Base-by-base conservation (phyloP, 1,140 invertebrate species). In the Pararge aegeria region DNA sequence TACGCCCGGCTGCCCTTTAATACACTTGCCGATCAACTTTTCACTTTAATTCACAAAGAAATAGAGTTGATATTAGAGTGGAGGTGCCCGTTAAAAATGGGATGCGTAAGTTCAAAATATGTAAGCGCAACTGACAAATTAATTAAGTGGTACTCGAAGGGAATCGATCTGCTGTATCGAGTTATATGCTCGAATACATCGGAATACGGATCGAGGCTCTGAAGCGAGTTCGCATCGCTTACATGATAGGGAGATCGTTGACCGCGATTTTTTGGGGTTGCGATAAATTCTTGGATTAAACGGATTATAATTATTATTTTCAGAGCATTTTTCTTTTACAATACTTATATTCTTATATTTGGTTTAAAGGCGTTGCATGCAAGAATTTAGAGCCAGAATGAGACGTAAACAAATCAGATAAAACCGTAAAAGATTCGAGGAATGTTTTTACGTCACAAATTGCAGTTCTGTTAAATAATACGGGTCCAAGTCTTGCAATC, bases 41-140 rank as follows among this genome's bases (percentile, higher is more conserved):
- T 42, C 56, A 49, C 27, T 61, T n/a, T 57, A 34, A 5, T 0
- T 2, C 12, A 34, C 30, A 20, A 21, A 7, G 1, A 9, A 1
- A 21, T 61, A 52, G 24, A 49, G 61, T 53, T 59, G 21, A 50
- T 44, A 42, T 56, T 64, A 7, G 48, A 12, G 40, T 38, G 30
- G 5, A 5, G n/a, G 4, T 16, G 1, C 42, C 24, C n/a, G 34
- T 13, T 21, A 53, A 62, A 63, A 42, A 59, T 66, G 60, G 60
- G 55, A 58, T 61, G 54, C 59, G 55, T 61, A 61, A 54, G 59
- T 52, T 59, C 61, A 60, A 71, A 71, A 70, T 56, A 62, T 59
- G 59, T 66, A 61, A 71, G 57, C 44, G 56, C 61, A 68, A 65
- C 68, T 71, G 68, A 71, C 68, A 71, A 71, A 71, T 71, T 71